phyloP scores from a whole-genome alignment of 2,797 vertebrate species.

The Poecilia velifera region DNA sequence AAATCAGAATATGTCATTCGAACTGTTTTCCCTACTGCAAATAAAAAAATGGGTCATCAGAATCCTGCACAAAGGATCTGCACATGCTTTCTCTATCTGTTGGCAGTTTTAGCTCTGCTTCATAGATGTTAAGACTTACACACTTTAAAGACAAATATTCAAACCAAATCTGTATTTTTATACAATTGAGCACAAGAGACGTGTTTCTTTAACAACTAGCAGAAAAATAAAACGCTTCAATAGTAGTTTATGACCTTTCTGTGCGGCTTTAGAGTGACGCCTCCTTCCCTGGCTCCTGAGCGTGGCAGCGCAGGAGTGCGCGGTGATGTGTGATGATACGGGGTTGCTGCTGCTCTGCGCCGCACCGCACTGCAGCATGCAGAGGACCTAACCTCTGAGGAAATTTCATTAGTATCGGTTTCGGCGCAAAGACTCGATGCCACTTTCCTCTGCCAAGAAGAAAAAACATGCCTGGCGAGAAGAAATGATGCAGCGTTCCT shows the following conservation, averaged over 20 bases:
- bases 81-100: neutral
- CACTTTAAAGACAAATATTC: neutral
- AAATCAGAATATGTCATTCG: neutral
- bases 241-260: neutral
- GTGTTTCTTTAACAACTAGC: neutral
- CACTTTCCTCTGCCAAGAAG: conserved; percentile 30
- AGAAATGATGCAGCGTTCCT: conserved; percentile 39
- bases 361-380: conserved; percentile 47
- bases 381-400: conserved; percentile 26
- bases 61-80: neutral
- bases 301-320: neutral
- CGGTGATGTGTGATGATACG: neutral
- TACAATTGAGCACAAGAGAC: neutral
- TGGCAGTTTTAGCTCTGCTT: neutral
- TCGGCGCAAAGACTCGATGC: conserved; percentile 19
- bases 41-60: neutral
- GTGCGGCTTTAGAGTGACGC: neutral
- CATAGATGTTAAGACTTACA: neutral
- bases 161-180: neutral
- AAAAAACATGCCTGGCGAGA: conserved; percentile 14
- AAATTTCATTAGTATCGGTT: conserved; percentile 53
- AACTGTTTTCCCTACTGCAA: neutral
- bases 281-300: neutral
- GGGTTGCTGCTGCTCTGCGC: conserved; percentile 5
- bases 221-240: neutral